Conservation (phyloP, 1,140 invertebrate species). For the Apocrypta bakeri region DNA sequence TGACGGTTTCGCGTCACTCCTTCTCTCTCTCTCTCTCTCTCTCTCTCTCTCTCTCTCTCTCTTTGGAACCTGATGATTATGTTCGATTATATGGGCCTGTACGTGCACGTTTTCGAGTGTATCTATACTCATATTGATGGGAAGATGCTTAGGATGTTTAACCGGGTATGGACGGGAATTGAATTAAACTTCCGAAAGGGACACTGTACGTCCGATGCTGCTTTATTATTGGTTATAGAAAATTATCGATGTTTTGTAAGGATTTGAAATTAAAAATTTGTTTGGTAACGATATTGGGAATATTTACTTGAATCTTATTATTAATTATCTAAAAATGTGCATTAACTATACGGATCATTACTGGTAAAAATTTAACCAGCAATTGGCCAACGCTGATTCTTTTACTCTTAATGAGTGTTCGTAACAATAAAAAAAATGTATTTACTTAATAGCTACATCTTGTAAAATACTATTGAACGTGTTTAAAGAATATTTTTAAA, state of each 20-base stretch:
- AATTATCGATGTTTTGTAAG: neutral
- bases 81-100: neutral
- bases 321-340: too few relatives aligned
- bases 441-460: too few relatives aligned
- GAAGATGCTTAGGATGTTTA: neutral
- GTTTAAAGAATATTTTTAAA: too few relatives aligned
- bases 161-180: neutral
- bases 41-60: conserved; percentile 10
- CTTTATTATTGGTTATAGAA: neutral
- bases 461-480: too few relatives aligned
- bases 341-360: too few relatives aligned
- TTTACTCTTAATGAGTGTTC: too few relatives aligned
- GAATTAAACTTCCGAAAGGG: neutral
- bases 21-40: conserved; percentile 9
- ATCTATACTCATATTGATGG: neutral
- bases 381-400: too few relatives aligned
- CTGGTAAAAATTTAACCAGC: too few relatives aligned
- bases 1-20: conserved; percentile 38
- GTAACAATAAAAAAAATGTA: too few relatives aligned
- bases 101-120: neutral
- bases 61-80: neutral
- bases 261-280: too few relatives aligned
- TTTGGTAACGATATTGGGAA: too few relatives aligned
- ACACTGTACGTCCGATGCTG: neutral
- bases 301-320: too few relatives aligned